phyloP scores from a whole-genome alignment of 2,888 invertebrate species.

The Trachelus stipa region DNA sequence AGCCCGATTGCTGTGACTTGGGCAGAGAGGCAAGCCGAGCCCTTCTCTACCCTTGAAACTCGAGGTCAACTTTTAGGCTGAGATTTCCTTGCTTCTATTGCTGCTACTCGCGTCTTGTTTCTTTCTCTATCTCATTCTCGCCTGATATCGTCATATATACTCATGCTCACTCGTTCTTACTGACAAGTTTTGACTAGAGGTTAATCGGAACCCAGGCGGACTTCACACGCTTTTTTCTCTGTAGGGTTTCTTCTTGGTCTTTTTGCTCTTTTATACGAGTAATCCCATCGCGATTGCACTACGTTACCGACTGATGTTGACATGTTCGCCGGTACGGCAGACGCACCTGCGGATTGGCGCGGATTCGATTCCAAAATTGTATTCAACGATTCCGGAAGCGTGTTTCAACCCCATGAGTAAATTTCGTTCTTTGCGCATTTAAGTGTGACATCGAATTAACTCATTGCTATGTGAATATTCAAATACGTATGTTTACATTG shows the following conservation, averaged over 20 bases:
- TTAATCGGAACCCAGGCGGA: background rate
- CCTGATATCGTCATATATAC: background rate
- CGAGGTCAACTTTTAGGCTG: constrained; percentile 68
- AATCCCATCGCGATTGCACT: background rate
- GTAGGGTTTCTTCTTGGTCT: constrained; percentile 9
- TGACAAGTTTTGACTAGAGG: background rate
- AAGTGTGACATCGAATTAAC: background rate
- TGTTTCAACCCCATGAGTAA: background rate
- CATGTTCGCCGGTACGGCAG: background rate
- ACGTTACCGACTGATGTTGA: background rate
- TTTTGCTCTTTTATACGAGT: background rate
- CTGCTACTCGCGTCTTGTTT: constrained; percentile 13
- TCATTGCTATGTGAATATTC: background rate
- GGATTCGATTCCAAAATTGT: background rate
- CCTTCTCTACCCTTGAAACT: constrained; percentile 68
- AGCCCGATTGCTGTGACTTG: constrained; percentile 36
- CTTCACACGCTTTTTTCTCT: constrained; percentile 3
- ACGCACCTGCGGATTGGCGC: background rate
- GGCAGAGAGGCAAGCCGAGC: constrained; percentile 51
- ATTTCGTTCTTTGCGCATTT: background rate
- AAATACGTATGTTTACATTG: background rate
- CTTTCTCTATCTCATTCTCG: constrained; percentile 18
- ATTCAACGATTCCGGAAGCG: background rate
- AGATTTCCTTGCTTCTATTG: constrained; percentile 31
- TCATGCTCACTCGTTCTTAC: background rate